Base-by-base conservation (phyloP, 2,888 invertebrate genomes). In the Rotaria sp. region DNA sequence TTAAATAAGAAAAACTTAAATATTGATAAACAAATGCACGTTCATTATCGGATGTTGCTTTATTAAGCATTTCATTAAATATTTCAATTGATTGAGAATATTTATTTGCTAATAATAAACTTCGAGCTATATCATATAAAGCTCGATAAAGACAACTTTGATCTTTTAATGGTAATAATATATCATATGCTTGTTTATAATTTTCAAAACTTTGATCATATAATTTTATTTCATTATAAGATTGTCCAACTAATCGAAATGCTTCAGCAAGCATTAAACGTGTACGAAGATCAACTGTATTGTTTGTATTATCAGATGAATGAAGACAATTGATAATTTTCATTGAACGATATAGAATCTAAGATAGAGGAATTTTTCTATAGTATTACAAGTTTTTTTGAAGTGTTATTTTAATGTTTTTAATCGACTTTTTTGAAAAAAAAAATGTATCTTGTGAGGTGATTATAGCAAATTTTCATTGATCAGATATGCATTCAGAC, bases 271-370 rank as follows among this genome's bases (percentile, higher is more conserved):
- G 80, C n/a, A 80, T 45, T n/a, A 80, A 21, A 45, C 45, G 80
- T 13, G 24, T 45, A 13, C 45, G 41, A 41, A 13, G 11, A 45
- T 80, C 80, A 3, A 41, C 1, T 10, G n/a, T n/a, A 45, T 26
- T 80, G 21, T 24, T n/a, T 10, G 5, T 41, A 80, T 10, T 80
- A 45, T 45, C 45, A 24, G 13, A 41, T 26, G 80, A 26, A 38
- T 80, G 26, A n/a, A 80, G 80, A 80, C 80, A 80, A 80, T 80
- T 80, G 45, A 80, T 80, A 4, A 80, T 45, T 80, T 80, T 80
- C 80, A 80, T 80, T 8, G 80, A 24, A 11, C 80, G 80, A 45
- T 80, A 80, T 10, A 80, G 45, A 80, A 80, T 80, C 80, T 80
- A 45, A 26, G 3, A 18, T 26, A 24, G 24, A 3, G 24, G 24